Evolutionary conservation across 2,888 invertebrate species (phyloP).

Genomic region (Esperia sulphurella): DNA sequence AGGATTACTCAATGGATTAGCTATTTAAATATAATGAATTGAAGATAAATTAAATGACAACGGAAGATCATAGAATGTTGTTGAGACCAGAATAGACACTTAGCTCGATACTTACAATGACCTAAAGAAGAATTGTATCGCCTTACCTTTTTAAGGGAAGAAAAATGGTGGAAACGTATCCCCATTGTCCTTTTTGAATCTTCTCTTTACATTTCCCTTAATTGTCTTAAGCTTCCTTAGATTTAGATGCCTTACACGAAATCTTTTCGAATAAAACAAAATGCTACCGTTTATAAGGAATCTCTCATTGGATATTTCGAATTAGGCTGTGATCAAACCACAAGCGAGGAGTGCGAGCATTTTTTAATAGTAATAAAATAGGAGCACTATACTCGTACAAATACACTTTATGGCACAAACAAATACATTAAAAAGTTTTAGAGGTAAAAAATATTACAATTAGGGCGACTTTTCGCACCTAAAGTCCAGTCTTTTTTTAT

Average conservation of each 20-base stretch:
- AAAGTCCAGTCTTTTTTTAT: no score
- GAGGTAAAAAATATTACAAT: no score
- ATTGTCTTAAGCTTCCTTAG: conserved; percentile 12
- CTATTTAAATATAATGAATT: no score
- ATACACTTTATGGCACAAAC: no score
- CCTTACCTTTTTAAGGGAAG: conserved; percentile 25
- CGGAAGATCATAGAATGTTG: no score
- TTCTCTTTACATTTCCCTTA: not conserved
- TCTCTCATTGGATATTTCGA: conserved; percentile 4
- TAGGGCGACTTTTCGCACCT: no score
- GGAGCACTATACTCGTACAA: no score
- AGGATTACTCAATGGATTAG: no score
- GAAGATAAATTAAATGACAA: no score
- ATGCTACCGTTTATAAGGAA: conserved; percentile 16
- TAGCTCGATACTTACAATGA: not conserved
- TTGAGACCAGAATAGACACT: no score
- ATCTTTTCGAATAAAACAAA: conserved; percentile 15
- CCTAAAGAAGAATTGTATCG: not conserved
- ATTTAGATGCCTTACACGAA: conserved; percentile 3
- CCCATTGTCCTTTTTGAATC: conserved; percentile 1
- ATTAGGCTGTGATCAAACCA: conserved; percentile 1
- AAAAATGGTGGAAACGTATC: conserved; percentile 17
- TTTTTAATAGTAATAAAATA: no score
- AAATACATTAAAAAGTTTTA: no score
- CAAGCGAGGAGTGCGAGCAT: not conserved